These are phyloP conservation scores for Labia minor DNA, from an alignment of 2,888 invertebrate genomes.

Conservation along the genomic window DNA sequence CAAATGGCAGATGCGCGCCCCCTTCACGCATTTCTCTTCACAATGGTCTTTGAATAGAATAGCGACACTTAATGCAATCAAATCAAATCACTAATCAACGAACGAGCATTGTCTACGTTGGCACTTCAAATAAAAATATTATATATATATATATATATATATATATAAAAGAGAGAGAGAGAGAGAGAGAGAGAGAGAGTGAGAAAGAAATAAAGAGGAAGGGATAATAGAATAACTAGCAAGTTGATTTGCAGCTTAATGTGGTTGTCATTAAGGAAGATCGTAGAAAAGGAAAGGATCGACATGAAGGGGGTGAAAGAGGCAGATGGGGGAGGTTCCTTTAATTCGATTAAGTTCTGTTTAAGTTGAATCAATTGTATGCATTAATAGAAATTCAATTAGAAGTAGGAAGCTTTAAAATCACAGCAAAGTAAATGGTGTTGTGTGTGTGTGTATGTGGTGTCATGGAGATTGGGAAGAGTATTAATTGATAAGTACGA, in stretches of 20 bases:
- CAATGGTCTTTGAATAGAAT: conserved; percentile 13
- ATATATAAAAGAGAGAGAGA: no score
- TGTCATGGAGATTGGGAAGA: no score
- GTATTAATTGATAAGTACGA: no score
- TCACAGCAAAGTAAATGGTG: not conserved
- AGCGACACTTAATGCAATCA: conserved; percentile 13
- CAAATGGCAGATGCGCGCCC: not conserved
- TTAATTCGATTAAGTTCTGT: conserved; percentile 2
- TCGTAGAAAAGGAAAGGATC: no score
- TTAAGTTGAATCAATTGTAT: conserved; percentile 13
- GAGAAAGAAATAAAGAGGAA: no score
- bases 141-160: no score
- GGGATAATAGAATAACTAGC: no score
- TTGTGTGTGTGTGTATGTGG: no score
- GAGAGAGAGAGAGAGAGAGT: no score
- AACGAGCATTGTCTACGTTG: not conserved
- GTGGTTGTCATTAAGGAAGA: no score
- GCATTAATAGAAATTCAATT: not conserved
- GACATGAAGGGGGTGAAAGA: no score
- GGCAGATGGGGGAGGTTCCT: not conserved
- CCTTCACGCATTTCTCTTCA: not conserved
- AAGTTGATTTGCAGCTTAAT: no score
- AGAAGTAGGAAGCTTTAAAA: not conserved
- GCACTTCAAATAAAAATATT: not conserved
- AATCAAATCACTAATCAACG: conserved; percentile 8